These are phyloP conservation scores for Coleophora deauratella DNA, from an alignment of 2,888 invertebrate genomes.

Conservation along the genomic window DNA sequence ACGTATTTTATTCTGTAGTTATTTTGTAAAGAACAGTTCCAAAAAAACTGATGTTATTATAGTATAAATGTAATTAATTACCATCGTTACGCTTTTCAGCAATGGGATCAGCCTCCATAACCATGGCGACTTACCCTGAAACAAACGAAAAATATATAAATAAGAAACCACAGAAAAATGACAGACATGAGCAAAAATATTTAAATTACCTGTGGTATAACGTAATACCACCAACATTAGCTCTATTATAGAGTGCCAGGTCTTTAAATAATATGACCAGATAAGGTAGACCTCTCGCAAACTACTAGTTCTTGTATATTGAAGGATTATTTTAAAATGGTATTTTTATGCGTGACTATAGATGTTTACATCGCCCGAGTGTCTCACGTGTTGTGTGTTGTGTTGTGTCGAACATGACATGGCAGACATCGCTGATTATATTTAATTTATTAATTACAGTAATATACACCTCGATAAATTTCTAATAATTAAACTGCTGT, in stretches of 20 bases:
- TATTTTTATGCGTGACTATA: constrained; percentile 10
- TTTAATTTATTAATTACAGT: too few relatives aligned
- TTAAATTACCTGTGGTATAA: constrained; percentile 35
- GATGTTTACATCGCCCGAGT: constrained; percentile 17
- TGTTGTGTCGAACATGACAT: constrained; percentile 12
- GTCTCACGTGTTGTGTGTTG: constrained; percentile 12
- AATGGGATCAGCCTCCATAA: constrained; percentile 64
- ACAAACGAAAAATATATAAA: constrained; percentile 24
- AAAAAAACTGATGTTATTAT: too few relatives aligned
- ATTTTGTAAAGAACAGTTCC: too few relatives aligned
- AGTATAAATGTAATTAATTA: constrained; percentile 25
- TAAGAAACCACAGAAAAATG: constrained; percentile 24
- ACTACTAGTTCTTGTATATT: not conserved
- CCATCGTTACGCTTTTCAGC: constrained; percentile 56
- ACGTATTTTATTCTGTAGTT: too few relatives aligned
- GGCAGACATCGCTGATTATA: too few relatives aligned
- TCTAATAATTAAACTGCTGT: too few relatives aligned
- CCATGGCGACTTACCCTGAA: constrained; percentile 54
- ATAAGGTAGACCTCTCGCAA: constrained; percentile 4
- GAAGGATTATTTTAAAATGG: constrained; percentile 22
- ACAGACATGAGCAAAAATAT: constrained; percentile 32
- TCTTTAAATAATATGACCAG: constrained; percentile 14
- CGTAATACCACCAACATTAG: constrained; percentile 38
- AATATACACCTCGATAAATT: too few relatives aligned
- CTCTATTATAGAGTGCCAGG: constrained; percentile 37